Percentiles rank a stretch among this genome's conserved stretches.
Evolutionary conservation across 2,113 vertebrate genomes (phyloP).

Genomic region (Pao palembangensis): DNA sequence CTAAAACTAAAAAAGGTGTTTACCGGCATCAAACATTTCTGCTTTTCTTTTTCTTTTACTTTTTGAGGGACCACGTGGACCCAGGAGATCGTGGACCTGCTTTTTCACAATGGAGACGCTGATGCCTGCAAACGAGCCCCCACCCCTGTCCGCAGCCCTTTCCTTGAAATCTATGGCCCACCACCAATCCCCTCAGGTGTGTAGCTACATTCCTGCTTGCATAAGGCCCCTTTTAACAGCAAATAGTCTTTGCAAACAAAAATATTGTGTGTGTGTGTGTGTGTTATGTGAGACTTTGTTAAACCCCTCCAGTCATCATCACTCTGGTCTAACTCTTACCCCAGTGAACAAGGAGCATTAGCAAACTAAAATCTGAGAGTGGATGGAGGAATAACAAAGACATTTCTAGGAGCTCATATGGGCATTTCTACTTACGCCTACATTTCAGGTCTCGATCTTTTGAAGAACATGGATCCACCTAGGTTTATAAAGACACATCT

Average conservation of each 20-base stretch:
- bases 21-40: not conserved
- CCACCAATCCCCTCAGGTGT: conserved; percentile 73
- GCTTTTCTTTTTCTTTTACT: not conserved
- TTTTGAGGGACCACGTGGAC: conserved; percentile 81
- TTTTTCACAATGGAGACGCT: conserved; percentile 70
- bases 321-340: too few relatives aligned
- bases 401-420: too few relatives aligned
- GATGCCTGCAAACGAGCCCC: conserved; percentile 72
- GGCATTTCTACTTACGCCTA: not conserved
- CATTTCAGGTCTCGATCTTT: conserved; percentile 68
- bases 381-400: too few relatives aligned
- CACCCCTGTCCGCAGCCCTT: conserved; percentile 66
- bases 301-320: too few relatives aligned
- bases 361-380: too few relatives aligned
- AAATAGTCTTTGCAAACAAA: too few relatives aligned
- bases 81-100: conserved; percentile 81
- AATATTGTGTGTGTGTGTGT: too few relatives aligned
- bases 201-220: not conserved
- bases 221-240: too few relatives aligned
- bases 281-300: too few relatives aligned
- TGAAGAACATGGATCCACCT: conserved; percentile 68
- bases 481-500: conserved; percentile 79
- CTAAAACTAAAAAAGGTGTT: not conserved
- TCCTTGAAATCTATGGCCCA: conserved; percentile 73
- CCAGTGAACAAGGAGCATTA: too few relatives aligned